Percentiles rank a stretch among this genome's conserved stretches.
phyloP scores from a whole-genome alignment of 2,888 invertebrate genomes.

The Catotricha subobsoleta region DNA sequence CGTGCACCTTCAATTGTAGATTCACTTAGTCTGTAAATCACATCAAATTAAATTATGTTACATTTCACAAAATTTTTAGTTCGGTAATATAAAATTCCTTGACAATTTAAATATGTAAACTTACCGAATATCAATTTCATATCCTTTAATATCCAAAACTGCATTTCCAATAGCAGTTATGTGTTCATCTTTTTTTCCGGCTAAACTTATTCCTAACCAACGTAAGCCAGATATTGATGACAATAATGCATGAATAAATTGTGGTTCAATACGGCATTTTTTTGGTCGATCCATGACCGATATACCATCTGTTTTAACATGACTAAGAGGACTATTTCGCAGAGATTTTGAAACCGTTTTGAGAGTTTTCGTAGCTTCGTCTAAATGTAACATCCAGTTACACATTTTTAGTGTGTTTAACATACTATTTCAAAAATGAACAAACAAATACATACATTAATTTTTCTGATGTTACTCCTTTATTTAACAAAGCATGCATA shows the following conservation, averaged over 20 bases:
- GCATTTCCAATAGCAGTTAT: constrained; percentile 19
- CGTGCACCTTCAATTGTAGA: constrained; percentile 21
- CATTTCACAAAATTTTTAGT: not conserved
- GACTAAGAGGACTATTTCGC: constrained; percentile 19
- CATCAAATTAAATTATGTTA: not conserved
- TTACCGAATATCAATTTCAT: constrained; percentile 22
- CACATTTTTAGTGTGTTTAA: constrained; percentile 21
- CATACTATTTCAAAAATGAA: constrained; percentile 11
- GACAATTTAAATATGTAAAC: constrained; percentile 7
- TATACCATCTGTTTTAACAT: constrained; percentile 20
- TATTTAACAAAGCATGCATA: too few species aligned
- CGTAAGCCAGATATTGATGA: constrained; percentile 17
- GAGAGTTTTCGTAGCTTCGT: constrained; percentile 18
- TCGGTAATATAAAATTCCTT: not conserved
- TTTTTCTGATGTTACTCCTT: too few species aligned
- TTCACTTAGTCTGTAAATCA: constrained; percentile 17
- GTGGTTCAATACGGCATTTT: constrained; percentile 17
- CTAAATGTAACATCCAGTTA: constrained; percentile 21
- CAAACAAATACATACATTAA: too few species aligned
- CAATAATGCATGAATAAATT: constrained; percentile 18
- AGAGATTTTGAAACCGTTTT: constrained; percentile 18
- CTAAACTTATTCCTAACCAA: constrained; percentile 20
- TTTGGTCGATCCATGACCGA: constrained; percentile 18
- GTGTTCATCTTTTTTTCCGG: constrained; percentile 20
- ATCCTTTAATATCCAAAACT: constrained; percentile 18